Evolutionary conservation across 2,888 invertebrate genomes (phyloP).

Genomic region (Hetaerina titia): DNA sequence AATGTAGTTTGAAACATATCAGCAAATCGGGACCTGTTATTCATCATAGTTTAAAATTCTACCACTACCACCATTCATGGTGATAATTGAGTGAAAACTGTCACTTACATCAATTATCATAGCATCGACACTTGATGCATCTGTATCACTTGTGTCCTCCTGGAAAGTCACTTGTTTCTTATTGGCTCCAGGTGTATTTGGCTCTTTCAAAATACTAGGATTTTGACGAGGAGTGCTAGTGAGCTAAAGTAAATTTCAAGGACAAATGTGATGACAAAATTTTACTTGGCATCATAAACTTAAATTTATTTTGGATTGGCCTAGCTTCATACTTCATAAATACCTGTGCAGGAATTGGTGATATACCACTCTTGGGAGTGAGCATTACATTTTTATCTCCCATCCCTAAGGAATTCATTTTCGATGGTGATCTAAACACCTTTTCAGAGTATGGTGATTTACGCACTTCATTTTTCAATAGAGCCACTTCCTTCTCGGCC

Average conservation of each 20-base stretch:
- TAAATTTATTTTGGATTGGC: not conserved
- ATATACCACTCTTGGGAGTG: constrained; percentile 25
- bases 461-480: constrained; percentile 40
- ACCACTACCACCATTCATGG: too few species aligned
- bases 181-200: constrained; percentile 43
- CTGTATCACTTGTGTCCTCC: constrained; percentile 67
- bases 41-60: too few species aligned
- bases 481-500: constrained; percentile 52
- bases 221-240: not conserved
- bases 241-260: not conserved
- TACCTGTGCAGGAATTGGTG: constrained; percentile 21
- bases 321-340: not conserved
- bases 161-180: constrained; percentile 63
- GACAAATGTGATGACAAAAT: not conserved
- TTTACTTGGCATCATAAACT: not conserved
- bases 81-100: not conserved
- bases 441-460: not conserved
- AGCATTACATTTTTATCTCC: not conserved
- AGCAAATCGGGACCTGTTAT: too few species aligned
- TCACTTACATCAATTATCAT: constrained; percentile 61
- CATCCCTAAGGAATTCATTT: not conserved
- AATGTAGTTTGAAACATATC: not conserved
- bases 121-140: constrained; percentile 65
- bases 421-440: constrained; percentile 13
- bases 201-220: constrained; percentile 35